Conservation (phyloP, 2,113 vertebrate species). For the Sylvia atricapilla region DNA sequence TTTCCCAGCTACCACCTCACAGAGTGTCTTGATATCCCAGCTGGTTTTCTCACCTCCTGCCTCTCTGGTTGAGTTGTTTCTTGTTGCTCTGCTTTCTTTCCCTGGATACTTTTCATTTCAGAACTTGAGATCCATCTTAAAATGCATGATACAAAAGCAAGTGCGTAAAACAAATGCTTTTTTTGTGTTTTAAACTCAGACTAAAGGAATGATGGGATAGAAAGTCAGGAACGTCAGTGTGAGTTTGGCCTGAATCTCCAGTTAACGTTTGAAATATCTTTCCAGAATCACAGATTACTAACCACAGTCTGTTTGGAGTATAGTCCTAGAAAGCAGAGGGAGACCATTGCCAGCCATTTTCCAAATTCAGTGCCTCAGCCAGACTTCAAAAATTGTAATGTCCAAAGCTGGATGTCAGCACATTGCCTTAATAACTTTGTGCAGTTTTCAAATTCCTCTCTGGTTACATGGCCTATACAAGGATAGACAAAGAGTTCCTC, state of each 20-base stretch:
- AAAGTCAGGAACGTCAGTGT: neutral
- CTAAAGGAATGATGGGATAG: neutral
- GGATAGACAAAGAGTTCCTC: neutral
- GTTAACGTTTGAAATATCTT: neutral
- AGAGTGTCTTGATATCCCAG: neutral
- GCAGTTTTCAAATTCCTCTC: neutral
- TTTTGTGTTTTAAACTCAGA: neutral
- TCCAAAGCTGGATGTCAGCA: neutral
- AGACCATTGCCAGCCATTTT: neutral
- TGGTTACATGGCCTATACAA: neutral
- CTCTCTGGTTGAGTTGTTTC: neutral
- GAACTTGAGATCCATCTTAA: neutral
- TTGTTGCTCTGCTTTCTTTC: neutral
- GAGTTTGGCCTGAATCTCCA: neutral
- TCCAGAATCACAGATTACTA: neutral
- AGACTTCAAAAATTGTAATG: neutral
- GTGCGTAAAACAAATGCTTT: neutral
- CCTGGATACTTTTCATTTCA: neutral
- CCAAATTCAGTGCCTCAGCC: neutral
- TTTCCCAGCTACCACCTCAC: neutral
- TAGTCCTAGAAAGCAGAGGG: neutral
- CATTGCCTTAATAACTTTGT: neutral
- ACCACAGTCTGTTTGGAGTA: neutral
- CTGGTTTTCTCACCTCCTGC: neutral
- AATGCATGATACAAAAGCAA: neutral